Evolutionary conservation across 2,113 vertebrate genomes (phyloP).

Genomic region (Pipa parva): DNA sequence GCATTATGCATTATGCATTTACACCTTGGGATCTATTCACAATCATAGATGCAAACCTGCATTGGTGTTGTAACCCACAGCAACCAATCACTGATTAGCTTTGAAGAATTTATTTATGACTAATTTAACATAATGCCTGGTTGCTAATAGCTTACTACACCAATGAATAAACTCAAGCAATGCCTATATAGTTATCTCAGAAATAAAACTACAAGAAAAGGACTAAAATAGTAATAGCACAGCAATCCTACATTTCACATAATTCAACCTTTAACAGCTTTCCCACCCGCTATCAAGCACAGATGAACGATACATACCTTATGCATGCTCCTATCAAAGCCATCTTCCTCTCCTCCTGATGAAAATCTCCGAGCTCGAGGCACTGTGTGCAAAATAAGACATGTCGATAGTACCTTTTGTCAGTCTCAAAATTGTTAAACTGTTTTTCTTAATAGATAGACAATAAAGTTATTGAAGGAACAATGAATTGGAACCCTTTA

Average conservation of each 20-base stretch:
- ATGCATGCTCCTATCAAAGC: slow-evolving; percentile 74
- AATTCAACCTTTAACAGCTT: background rate
- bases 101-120: no score
- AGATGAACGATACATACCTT: slow-evolving; percentile 58
- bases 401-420: slow-evolving; percentile 5
- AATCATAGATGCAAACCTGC: no score
- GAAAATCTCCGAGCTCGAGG: slow-evolving; percentile 76
- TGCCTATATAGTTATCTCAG: no score
- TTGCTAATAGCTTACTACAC: no score
- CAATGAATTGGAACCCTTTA: background rate
- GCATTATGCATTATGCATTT: no score
- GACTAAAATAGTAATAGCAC: no score
- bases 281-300: background rate
- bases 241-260: background rate
- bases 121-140: no score
- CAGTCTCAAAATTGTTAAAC: background rate
- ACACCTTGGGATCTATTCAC: no score
- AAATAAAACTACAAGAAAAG: no score
- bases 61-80: no score
- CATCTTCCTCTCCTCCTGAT: slow-evolving; percentile 73
- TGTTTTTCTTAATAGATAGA: slow-evolving; percentile 9
- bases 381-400: slow-evolving; percentile 51
- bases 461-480: slow-evolving; percentile 7
- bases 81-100: no score
- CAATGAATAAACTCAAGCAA: no score